phyloP scores from a whole-genome alignment of 2,888 invertebrate genomes.

The Muscina levida region DNA sequence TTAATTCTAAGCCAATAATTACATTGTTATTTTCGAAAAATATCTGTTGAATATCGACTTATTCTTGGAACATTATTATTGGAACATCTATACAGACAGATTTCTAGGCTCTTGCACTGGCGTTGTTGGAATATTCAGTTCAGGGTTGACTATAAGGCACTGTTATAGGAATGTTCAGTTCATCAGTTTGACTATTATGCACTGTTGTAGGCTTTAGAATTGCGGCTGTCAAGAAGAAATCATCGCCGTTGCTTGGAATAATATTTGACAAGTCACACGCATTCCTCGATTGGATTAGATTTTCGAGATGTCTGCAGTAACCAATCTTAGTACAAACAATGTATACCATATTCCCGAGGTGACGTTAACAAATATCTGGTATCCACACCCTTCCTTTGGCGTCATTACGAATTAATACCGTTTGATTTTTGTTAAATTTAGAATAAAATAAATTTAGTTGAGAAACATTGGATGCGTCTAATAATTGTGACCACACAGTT shows the following conservation, averaged over 20 bases:
- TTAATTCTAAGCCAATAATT: no score
- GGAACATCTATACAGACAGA: not conserved
- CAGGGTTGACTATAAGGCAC: no score
- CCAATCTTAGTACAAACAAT: not conserved
- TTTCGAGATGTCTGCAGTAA: constrained; percentile 12
- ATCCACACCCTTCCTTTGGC: constrained; percentile 18
- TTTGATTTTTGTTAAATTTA: constrained; percentile 9
- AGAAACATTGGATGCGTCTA: not conserved
- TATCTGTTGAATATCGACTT: no score
- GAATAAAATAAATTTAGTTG: not conserved
- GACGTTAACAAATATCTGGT: not conserved
- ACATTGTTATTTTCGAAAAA: no score
- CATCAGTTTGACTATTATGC: not conserved
- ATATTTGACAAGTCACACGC: constrained; percentile 7
- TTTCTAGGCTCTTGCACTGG: not conserved
- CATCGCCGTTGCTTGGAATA: not conserved
- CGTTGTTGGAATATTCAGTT: not conserved
- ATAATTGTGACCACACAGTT: constrained; percentile 30
- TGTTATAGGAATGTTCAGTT: not conserved
- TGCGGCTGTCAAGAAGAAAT: not conserved
- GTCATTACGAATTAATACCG: constrained; percentile 30
- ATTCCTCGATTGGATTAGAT: constrained; percentile 11
- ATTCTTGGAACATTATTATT: no score
- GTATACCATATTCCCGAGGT: constrained; percentile 24
- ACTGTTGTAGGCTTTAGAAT: not conserved